Percentiles rank a stretch among this genome's conserved stretches.
phyloP scores from a whole-genome alignment of 2,797 vertebrate species.

The Paramormyrops hopkinsi region DNA sequence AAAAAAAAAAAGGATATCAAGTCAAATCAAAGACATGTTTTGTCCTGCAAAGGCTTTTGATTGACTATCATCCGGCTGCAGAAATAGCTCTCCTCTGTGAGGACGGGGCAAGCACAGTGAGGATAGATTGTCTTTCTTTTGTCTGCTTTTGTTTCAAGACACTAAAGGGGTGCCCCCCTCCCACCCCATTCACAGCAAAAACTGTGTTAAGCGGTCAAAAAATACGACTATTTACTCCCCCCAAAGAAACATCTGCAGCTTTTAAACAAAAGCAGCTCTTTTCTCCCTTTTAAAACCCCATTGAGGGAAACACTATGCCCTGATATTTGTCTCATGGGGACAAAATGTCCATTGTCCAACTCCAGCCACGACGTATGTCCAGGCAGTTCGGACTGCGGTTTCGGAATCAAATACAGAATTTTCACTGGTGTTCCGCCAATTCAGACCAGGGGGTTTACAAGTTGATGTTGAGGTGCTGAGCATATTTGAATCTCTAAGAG shows the following conservation, averaged over 20 bases:
- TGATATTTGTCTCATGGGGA: background rate
- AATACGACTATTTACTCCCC: constrained; percentile 8
- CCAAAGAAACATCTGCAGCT: constrained; percentile 41
- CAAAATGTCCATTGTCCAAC: background rate
- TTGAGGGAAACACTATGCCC: background rate
- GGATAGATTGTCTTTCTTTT: background rate
- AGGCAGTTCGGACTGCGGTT: constrained; percentile 21
- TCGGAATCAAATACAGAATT: background rate
- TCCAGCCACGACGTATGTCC: constrained; percentile 27
- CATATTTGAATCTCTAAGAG: background rate
- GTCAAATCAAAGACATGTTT: background rate
- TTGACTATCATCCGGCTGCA: background rate
- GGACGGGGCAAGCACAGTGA: background rate
- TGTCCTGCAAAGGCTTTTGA: background rate
- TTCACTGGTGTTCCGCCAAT: background rate
- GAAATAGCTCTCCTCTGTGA: background rate
- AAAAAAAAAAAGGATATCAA: background rate
- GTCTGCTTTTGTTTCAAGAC: background rate
- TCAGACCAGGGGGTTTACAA: background rate
- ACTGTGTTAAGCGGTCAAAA: constrained; percentile 5
- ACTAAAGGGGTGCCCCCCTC: background rate
- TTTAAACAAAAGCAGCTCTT: constrained; percentile 33
- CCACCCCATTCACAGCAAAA: background rate
- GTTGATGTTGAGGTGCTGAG: background rate
- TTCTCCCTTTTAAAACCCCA: constrained; percentile 10